Base-by-base conservation (phyloP, 2,888 invertebrate species). In the Heliconius sara region DNA sequence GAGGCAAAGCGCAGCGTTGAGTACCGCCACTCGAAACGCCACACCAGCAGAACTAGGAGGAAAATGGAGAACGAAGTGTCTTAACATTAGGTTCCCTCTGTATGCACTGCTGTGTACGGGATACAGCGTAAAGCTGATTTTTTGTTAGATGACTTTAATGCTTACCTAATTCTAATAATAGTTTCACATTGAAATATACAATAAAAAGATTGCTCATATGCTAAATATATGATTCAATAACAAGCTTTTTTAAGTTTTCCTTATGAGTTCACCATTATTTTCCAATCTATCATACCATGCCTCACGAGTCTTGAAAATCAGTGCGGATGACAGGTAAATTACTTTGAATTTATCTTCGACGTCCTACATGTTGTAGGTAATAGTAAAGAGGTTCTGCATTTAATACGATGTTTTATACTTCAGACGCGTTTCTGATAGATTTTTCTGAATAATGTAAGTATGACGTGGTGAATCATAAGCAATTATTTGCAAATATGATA, bases 321-420 rank as follows among this genome's bases (percentile, higher is more conserved):
- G 57, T 73, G 73, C 30, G 60, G n/a, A 9, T 73, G 57, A 73
- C 73, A 73, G 34, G 73, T 73, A 34, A 73, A 60, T 73, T 60
- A n/a, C 72, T 72, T 57, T 22, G 22, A 57, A 72, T 57, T 57
- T 72, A 60, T 60, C 57, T 73, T 73, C 19, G 57, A 34, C 73
- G 13, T 57, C 73, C 34, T 34, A 73, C 30, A 73, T n/a, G 34
- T 60, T 60, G 34, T 72, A 30, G 52, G 72, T 72, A 27, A 10
- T 57, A 72, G 52, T 16, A 7, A 57, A 13, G n/a, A 72, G 30
- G n/a, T 72, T n/a, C 30, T 57, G 72, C 52, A 57, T 52, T 52
- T 72, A 72, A 72, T 57, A 34, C 34, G 30, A 22, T 30, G 7
- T 30, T 52, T 72, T 72, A 52, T 73, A 34, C n/a, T 70, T 25